Evolutionary conservation across 2,113 vertebrate genomes (phyloP), one percentile per base, ranked within the genome.

Genomic region (Scomber japonicus): DNA sequence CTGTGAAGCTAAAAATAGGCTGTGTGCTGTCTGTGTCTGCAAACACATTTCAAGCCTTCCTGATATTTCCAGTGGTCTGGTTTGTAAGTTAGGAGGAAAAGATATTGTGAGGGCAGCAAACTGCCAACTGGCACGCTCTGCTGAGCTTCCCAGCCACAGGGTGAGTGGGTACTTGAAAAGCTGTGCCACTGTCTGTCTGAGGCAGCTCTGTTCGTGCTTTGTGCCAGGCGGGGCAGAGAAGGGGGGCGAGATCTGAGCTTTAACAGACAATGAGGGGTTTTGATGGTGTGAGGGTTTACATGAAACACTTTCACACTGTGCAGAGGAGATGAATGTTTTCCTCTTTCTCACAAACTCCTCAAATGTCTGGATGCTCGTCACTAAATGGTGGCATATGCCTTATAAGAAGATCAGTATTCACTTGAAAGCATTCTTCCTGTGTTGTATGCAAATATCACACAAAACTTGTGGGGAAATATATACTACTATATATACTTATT

Each of bases 161-260:
- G 74, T 72, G 78, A 89, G 81, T 68, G 86, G 86, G 69, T 81
- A 68, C 84, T 89, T 81, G 81, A 91, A 90, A 83, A 73, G 56
- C 86, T 78, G 74, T 78, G 69, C 78, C 66, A 71, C 82, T 82
- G 85, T 87, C 80, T 87, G 78, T 82, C 81, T 83, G 78, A 85
- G 75, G 50, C 80, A 62, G 86, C 64, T 57, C 60, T 85, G 80
- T 84, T 81, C 67, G 80, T 76, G 86, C 67, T 79, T 48, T n/a
- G 71, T 84, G 85, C 85, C 86, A 88, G 81, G 80, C 85, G 2
- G 63, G 71, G 66, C 71, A 54, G 64, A 55, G 65, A 24, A 21
- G 60, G 59, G 51, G 61, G 78, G 24, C 0, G 17, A 62, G 40
- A 51, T 87, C 54, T 35, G 55, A 14, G 78, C 53, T 73, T 74